phyloP scores from a whole-genome alignment of 2,888 invertebrate genomes.

The Apodemia mormo region DNA sequence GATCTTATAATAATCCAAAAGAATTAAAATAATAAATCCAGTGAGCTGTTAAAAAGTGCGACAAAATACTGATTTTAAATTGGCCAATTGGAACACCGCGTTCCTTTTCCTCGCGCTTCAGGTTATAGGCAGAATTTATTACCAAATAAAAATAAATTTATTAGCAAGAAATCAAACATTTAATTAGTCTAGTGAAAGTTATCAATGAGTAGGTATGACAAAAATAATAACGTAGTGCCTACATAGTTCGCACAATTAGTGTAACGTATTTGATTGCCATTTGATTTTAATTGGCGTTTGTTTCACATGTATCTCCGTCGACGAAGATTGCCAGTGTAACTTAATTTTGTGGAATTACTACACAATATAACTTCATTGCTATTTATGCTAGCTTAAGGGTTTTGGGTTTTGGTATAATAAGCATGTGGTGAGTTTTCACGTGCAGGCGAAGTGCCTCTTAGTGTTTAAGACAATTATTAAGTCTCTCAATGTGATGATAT shows the following conservation, averaged over 20 bases:
- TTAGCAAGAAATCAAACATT: too few relatives aligned
- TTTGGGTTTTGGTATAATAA: conserved; percentile 62
- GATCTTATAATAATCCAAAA: too few relatives aligned
- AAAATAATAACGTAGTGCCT: neutral
- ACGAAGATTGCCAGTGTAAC: conserved; percentile 7
- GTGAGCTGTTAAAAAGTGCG: too few relatives aligned
- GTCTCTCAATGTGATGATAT: conserved; percentile 72
- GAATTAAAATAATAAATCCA: too few relatives aligned
- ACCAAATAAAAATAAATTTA: too few relatives aligned
- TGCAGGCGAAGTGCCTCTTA: conserved; percentile 59
- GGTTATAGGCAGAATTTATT: too few relatives aligned
- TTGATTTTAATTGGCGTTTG: conserved; percentile 22
- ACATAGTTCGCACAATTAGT: neutral
- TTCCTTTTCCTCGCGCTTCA: too few relatives aligned
- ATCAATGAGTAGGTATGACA: neutral
- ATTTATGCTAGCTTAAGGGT: conserved; percentile 43
- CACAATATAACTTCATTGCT: neutral
- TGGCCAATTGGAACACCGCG: too few relatives aligned
- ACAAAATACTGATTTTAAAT: too few relatives aligned
- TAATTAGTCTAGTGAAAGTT: too few relatives aligned
- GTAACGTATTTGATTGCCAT: neutral
- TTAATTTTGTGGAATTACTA: conserved; percentile 27
- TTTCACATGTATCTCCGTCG: neutral
- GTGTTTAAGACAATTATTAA: conserved; percentile 59
- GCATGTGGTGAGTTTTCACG: conserved; percentile 80